Base-by-base conservation (phyloP, 2,888 invertebrate species). In the Bombylius major region DNA sequence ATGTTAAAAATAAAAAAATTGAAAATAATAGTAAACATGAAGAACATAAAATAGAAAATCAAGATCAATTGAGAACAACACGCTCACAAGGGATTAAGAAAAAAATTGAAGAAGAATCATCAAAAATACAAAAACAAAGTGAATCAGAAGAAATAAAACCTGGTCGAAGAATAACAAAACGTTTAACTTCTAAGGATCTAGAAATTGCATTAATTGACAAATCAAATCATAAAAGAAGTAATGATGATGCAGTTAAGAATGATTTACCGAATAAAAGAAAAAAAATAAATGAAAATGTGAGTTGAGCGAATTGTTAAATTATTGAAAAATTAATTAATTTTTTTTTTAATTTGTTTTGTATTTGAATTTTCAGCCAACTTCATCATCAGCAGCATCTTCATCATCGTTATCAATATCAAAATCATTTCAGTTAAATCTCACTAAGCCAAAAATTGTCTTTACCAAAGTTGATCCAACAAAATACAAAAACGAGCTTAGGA, bases 391-490 rank as follows among this genome's bases (percentile, higher is more conserved):
- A 36, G 36, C 23, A 23, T 36, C 36, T 36, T 36, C 36, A 36
- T 9, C 36, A 36, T 6, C 36, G 9, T 9, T 9, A 36, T 6
- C 36, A 8, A 36, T 9, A 36, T 36, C 36, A 36, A 51, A 51
- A 39, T 48, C 23, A 23, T 3, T 23, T 23, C 23, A 23, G 2
- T 23, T 47, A 6, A 39, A 7, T 42, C 42, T 45, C 44, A 23
- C 46, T 13, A 58, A 56, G 13, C 56, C 47, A 8, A 50, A 51
- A 36, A 56, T 58, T 33, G 13, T 52, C 31, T 58, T 56, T 12
- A 58, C 56, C 12, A 55, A 54, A 53, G 42, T 56, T 36, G 58
- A 58, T 34, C 33, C 47, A 23, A 51, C 46, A 54, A 39, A 31
- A n/a, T 53, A 54, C 42, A 44, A 31, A 23, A 34, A 42, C 13